Percentiles rank a stretch among this genome's conserved stretches.
Evolutionary conservation across 2,797 vertebrate genomes (phyloP).

Genomic region (Intellagama lesueurii): DNA sequence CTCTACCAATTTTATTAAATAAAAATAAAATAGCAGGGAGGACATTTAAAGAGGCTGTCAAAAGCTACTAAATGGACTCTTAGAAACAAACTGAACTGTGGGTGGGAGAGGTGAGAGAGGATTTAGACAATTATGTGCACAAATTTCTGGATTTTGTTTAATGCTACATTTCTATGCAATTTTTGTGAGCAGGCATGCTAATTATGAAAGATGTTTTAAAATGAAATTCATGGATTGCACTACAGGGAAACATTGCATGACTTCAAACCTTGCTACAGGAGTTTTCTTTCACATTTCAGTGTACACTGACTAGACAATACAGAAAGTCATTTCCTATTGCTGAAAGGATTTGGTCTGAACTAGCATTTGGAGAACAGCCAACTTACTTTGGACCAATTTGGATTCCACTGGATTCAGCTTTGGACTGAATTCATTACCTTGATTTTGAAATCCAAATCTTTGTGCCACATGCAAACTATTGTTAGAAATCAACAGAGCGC

Average conservation of each 20-base stretch:
- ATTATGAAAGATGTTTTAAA: not conserved
- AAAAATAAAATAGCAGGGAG: not conserved
- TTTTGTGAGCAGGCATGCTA: too few species aligned
- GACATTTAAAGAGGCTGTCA: not conserved
- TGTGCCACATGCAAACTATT: too few species aligned
- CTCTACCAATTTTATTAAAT: not conserved
- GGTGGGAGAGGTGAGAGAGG: not conserved
- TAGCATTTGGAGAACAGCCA: too few species aligned
- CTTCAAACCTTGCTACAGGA: not conserved
- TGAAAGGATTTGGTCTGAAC: too few species aligned
- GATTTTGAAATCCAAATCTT: too few species aligned
- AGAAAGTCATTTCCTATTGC: not conserved
- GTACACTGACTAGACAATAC: not conserved
- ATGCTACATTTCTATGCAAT: not conserved
- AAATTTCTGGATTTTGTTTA: not conserved
- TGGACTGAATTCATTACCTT: too few species aligned
- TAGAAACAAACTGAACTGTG: not conserved
- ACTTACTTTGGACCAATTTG: too few species aligned
- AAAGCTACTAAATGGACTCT: not conserved
- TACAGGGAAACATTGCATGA: not conserved
- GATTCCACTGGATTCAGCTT: too few species aligned
- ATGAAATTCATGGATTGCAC: not conserved
- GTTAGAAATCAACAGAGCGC: too few species aligned
- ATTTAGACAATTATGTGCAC: not conserved
- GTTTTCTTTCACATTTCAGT: not conserved